These are phyloP conservation scores for Ormyrus pomaceus DNA, from an alignment of 2,888 invertebrate species.

Conservation along the genomic window DNA sequence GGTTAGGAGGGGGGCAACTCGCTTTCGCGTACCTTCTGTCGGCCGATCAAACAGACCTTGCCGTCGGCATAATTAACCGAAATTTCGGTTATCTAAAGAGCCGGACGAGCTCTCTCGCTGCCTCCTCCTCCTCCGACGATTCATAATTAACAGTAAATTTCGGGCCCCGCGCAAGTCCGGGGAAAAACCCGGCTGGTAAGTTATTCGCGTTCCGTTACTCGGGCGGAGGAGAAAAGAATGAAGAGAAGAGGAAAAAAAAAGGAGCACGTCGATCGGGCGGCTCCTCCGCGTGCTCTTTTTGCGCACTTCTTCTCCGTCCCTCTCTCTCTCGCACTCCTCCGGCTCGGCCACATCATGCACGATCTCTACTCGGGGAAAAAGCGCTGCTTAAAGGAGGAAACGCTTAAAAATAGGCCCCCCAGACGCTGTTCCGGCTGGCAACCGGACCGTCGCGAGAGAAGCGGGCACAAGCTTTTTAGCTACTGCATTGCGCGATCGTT, in stretches of 20 bases:
- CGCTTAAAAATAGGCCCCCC: neutral
- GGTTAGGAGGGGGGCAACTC: too few relatives aligned
- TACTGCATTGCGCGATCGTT: conserved; percentile 2
- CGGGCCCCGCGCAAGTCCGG: neutral
- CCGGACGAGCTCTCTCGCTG: too few relatives aligned
- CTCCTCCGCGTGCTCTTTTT: neutral
- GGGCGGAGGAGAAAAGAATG: conserved; percentile 2
- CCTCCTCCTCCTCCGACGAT: neutral
- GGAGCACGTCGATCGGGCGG: neutral
- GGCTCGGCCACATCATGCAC: neutral
- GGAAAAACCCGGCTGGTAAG: conserved; percentile 7
- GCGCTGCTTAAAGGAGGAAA: neutral
- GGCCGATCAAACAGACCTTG: too few relatives aligned
- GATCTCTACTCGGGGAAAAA: neutral
- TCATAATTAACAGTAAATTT: conserved; percentile 25
- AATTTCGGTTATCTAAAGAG: too few relatives aligned
- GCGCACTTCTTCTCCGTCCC: too few relatives aligned
- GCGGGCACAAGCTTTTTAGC: too few relatives aligned
- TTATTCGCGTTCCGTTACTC: conserved; percentile 26
- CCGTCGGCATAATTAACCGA: too few relatives aligned
- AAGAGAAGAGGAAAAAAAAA: conserved; percentile 3
- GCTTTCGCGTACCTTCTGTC: too few relatives aligned
- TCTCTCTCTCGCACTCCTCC: too few relatives aligned
- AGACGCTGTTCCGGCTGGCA: neutral
- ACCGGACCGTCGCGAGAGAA: too few relatives aligned